Evolutionary conservation across 2,888 invertebrate species (phyloP).

Genomic region (Diabrotica balteata): DNA sequence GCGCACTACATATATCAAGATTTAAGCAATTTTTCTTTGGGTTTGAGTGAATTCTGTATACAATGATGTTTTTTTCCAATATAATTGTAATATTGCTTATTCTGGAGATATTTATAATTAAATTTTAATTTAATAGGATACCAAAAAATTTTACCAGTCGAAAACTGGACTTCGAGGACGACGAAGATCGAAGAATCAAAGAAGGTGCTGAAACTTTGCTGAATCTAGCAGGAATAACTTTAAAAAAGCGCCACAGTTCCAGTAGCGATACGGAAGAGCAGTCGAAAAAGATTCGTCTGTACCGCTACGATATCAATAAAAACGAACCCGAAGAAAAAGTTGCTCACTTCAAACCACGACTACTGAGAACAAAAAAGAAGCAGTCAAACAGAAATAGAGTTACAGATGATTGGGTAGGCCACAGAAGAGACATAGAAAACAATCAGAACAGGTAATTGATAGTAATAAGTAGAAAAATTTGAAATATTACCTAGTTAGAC

Average conservation of each 20-base stretch:
- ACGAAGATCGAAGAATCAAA: conserved; percentile 74
- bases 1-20: no score
- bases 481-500: conserved; percentile 29
- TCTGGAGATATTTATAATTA: neutral
- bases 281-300: conserved; percentile 34
- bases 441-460: conserved; percentile 57
- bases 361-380: conserved; percentile 53
- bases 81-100: neutral
- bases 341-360: conserved; percentile 37
- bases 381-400: conserved; percentile 47
- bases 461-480: conserved; percentile 37
- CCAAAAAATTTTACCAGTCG: conserved; percentile 49
- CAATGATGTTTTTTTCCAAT: no score
- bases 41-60: no score
- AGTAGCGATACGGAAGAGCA: conserved; percentile 34
- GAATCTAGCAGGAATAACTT: conserved; percentile 71
- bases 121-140: conserved; percentile 31
- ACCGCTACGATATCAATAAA: conserved; percentile 40
- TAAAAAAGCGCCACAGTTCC: conserved; percentile 52
- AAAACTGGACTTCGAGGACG: conserved; percentile 63
- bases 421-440: conserved; percentile 54
- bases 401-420: conserved; percentile 55
- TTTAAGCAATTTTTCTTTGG: no score
- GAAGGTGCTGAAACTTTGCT: conserved; percentile 82
- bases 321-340: conserved; percentile 49